Percentiles rank a stretch among this genome's conserved stretches.
phyloP scores from a whole-genome alignment of 2,797 vertebrate species.

The Taenioides sp. region DNA sequence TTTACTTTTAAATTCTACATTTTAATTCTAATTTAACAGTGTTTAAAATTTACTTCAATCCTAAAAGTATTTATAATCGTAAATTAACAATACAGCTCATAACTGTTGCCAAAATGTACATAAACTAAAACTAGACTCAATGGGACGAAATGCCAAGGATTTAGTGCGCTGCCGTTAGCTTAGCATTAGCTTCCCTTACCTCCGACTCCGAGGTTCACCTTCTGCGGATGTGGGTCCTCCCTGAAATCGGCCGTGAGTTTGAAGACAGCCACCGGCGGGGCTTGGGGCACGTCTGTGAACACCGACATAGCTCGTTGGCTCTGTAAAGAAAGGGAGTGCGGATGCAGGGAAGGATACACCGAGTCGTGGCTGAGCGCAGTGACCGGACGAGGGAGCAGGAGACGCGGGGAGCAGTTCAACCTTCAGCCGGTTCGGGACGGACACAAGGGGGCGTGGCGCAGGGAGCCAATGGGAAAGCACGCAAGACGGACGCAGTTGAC shows the following conservation, averaged over 20 bases:
- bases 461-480: slow-evolving; percentile 43
- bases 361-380: neutral
- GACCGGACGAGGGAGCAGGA: slow-evolving; percentile 1
- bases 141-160: neutral
- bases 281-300: slow-evolving; percentile 85
- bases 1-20: neutral
- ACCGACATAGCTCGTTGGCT: slow-evolving; percentile 71
- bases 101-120: neutral
- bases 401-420: slow-evolving; percentile 57
- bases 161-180: neutral
- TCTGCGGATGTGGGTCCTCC: slow-evolving; percentile 84
- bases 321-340: neutral
- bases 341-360: neutral
- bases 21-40: too few relatives aligned
- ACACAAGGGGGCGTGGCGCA: slow-evolving; percentile 17
- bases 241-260: slow-evolving; percentile 91
- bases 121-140: neutral
- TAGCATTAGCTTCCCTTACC: slow-evolving; percentile 75
- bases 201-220: slow-evolving; percentile 96
- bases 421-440: slow-evolving; percentile 60
- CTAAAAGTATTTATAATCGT: neutral
- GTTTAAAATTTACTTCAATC: neutral
- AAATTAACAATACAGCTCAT: neutral
- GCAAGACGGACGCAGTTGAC: neutral
- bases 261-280: slow-evolving; percentile 89